Evolutionary conservation across 2,888 invertebrate genomes (phyloP), one percentile per base, ranked within the genome.

Genomic region (Bedellia somnulentella): DNA sequence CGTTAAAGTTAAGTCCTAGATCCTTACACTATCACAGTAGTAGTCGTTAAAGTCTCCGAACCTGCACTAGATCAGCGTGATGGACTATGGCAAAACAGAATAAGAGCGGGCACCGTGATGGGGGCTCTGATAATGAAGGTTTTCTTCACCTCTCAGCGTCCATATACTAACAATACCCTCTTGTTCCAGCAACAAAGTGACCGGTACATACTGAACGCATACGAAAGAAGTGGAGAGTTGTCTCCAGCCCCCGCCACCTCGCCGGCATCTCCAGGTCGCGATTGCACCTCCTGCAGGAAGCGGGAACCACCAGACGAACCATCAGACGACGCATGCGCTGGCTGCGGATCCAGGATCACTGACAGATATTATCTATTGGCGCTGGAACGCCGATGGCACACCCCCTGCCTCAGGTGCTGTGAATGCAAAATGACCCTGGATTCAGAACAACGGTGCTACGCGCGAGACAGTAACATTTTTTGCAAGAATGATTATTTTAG

Each of bases 401-500:
- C 89, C 27, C 83, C 89, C 34, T 96, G 95, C 57, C 80, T 96
- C 18, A 85, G 90, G 56, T 96, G 95, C 68, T 89, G 86, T 55
- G 89, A 93, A 59, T 96, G 96, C 68, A 83, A 89, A 50, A 85
- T 87, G 68, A 86, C 89, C 3, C 80, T 96, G 43, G 95, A 95
- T 61, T 86, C 91, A 2, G 93, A 95, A 60, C 85, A 88, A 55
- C 87, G 94, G 43, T 96, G 95, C 70, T 96, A 93, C 64, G 87
- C 92, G 40, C 81, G 92, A 43, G 93, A 94, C 60, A 93, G 92
- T 48, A 89, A 89, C 58, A 94, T 95, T 50, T 95, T 92, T 75
- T 96, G 96, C 83, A 94, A 93, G 78, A 91, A 90, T 57, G 95
- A 96, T 73, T 96, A 96, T 73, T 90, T 92, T 80, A 87, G 93